phyloP scores from a whole-genome alignment of 2,113 vertebrate genomes.

The Etheostoma cragini region DNA sequence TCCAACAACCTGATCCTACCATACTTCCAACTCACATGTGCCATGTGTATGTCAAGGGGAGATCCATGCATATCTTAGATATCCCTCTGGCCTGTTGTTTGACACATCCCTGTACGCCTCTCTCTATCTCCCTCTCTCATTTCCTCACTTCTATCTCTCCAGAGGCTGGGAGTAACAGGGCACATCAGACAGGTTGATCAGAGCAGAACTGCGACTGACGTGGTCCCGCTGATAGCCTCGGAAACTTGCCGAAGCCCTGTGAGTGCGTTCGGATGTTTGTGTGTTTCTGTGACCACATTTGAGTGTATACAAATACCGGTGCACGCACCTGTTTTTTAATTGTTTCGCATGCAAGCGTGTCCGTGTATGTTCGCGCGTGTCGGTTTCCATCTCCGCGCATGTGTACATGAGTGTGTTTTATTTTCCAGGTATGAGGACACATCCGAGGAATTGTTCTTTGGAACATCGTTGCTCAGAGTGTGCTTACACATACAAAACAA shows the following conservation, averaged over 20 bases:
- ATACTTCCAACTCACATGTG: constrained; percentile 5
- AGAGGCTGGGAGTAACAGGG: constrained; percentile 62
- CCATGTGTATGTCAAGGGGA: constrained; percentile 48
- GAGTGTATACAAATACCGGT: constrained; percentile 56
- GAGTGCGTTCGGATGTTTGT: background rate
- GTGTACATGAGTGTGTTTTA: background rate
- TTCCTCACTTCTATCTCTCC: constrained; percentile 58
- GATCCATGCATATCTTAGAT: constrained; percentile 58
- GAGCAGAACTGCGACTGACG: constrained; percentile 73
- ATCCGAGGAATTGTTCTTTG: no score
- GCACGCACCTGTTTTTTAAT: background rate
- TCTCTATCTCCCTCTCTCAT: constrained; percentile 51
- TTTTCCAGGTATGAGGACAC: no score
- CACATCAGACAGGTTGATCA: constrained; percentile 75
- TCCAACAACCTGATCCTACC: background rate
- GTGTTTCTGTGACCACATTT: background rate
- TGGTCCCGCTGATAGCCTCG: constrained; percentile 55
- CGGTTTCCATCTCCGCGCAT: background rate
- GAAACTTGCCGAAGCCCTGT: constrained; percentile 7
- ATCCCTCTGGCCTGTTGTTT: constrained; percentile 57
- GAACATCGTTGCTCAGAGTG: no score
- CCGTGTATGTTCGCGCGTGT: background rate
- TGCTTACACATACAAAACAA: no score
- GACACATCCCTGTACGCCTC: constrained; percentile 52
- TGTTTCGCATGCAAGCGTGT: background rate